A percentile compares a stretch with the other conserved stretches of the same genome.
These are phyloP conservation scores for Porphyrio hochstetteri DNA, from an alignment of 2,113 vertebrate genomes.

Conservation along the genomic window DNA sequence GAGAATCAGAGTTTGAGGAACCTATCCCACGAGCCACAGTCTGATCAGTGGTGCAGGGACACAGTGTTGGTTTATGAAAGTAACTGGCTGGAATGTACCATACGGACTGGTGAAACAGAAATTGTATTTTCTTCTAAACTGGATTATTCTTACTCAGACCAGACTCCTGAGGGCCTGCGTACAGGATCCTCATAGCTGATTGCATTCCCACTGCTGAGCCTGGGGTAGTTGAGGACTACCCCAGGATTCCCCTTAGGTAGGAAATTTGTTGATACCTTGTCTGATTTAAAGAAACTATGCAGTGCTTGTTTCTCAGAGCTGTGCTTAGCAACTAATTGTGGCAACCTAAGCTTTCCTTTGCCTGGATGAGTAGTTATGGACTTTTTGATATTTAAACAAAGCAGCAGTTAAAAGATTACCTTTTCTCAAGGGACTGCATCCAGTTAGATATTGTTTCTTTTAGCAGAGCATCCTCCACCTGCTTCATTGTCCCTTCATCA, in stretches of 20 bases:
- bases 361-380: neutral
- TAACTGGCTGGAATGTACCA: neutral
- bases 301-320: neutral
- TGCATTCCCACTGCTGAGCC: neutral
- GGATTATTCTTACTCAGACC: neutral
- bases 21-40: neutral
- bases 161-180: accelerated
- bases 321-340: neutral
- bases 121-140: neutral
- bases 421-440: conserved; percentile 15
- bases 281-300: neutral
- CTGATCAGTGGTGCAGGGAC: neutral
- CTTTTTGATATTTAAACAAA: neutral
- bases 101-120: neutral
- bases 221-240: neutral
- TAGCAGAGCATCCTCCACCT: conserved; percentile 48
- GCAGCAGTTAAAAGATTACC: conserved; percentile 5
- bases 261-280: neutral
- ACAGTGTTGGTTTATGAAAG: neutral
- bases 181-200: neutral
- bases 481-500: conserved; percentile 22
- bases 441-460: conserved; percentile 19
- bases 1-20: neutral
- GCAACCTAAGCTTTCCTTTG: neutral
- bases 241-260: neutral